Percentiles rank a stretch among this genome's conserved stretches.
Conservation (phyloP, 2,113 vertebrate genomes). For the Passer montanus region DNA sequence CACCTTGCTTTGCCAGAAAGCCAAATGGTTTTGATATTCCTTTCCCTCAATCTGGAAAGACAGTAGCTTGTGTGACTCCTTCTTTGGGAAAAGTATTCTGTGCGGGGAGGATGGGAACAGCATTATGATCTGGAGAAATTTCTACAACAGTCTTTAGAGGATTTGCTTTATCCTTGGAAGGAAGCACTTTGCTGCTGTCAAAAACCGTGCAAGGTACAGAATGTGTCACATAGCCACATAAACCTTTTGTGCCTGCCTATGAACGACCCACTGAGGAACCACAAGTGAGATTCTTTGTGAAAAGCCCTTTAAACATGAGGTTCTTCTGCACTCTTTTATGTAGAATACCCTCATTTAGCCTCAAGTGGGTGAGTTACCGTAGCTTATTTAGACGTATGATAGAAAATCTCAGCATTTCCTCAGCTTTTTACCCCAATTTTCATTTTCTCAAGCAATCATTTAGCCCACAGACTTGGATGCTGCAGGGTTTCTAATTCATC, state of each 20-base stretch:
- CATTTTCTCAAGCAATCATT: neutral
- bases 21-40: neutral
- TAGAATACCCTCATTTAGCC: neutral
- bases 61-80: neutral
- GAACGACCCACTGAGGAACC: neutral
- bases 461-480: neutral
- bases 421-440: neutral
- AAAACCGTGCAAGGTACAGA: neutral
- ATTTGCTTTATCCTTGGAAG: rapidly evolving
- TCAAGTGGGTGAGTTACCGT: neutral
- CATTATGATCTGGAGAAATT: neutral
- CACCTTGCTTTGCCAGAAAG: neutral
- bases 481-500: neutral
- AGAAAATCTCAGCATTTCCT: neutral
- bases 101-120: neutral
- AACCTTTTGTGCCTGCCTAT: neutral
- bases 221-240: neutral
- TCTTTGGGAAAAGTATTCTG: neutral
- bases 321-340: neutral
- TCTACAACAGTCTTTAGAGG: neutral
- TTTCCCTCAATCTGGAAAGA: neutral
- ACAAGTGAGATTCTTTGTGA: neutral
- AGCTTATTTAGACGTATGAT: neutral
- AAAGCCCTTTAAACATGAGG: neutral
- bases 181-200: neutral